Conservation (phyloP, 2,113 vertebrate species). For the Rattus norvegicus region GRCr8 NC_086037.1:56570501-56571000, state of each 20-base stretch:
- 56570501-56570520: not conserved
- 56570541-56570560: not conserved
- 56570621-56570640: not conserved
- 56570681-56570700: not conserved
- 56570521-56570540: not conserved
- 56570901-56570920: not conserved
- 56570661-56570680: not conserved
- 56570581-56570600: not conserved
- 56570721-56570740: too few species aligned
- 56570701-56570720: not conserved
- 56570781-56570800: too few species aligned
- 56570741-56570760: too few species aligned
- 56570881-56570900: not conserved
- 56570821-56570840: not conserved
- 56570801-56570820: too few species aligned
- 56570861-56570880: not conserved
- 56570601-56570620: not conserved
- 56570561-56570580: not conserved
- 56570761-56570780: too few species aligned
- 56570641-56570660: not conserved
- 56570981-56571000: not conserved
- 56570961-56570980: not conserved
- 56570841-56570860: not conserved
- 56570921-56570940: not conserved
- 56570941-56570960: not conserved